These are phyloP conservation scores for Leptothorax acervorum DNA, from an alignment of 2,888 invertebrate species.

Conservation along the genomic window DNA sequence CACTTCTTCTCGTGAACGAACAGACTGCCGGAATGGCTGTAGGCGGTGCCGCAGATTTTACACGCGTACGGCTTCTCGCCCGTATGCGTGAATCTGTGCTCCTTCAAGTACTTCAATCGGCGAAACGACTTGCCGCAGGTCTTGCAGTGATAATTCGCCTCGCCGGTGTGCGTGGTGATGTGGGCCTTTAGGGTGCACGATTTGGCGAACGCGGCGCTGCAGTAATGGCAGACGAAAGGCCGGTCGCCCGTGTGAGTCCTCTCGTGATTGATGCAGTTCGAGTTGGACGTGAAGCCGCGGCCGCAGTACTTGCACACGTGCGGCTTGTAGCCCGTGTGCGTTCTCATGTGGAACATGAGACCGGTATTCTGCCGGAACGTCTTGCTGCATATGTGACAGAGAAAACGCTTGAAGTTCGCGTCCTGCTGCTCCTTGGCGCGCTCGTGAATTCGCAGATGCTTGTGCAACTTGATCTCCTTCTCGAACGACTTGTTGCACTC, in stretches of 20 bases:
- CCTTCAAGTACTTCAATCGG: slow-evolving; percentile 81
- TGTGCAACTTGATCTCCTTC: slow-evolving; percentile 78
- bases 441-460: slow-evolving; percentile 77
- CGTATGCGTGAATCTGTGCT: slow-evolving; percentile 82
- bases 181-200: slow-evolving; percentile 83
- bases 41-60: slow-evolving; percentile 82
- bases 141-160: slow-evolving; percentile 83
- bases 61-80: slow-evolving; percentile 83
- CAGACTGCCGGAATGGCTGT: slow-evolving; percentile 82
- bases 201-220: slow-evolving; percentile 82
- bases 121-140: slow-evolving; percentile 83
- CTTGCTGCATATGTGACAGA: slow-evolving; percentile 83
- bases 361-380: slow-evolving; percentile 82
- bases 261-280: slow-evolving; percentile 83
- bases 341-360: slow-evolving; percentile 83
- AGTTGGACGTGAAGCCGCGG: slow-evolving; percentile 82
- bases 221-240: slow-evolving; percentile 82
- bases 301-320: slow-evolving; percentile 82
- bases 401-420: slow-evolving; percentile 80
- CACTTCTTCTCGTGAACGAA: slow-evolving; percentile 83
- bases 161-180: slow-evolving; percentile 82
- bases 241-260: slow-evolving; percentile 82
- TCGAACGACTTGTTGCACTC: slow-evolving; percentile 79
- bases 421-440: slow-evolving; percentile 78
- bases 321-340: slow-evolving; percentile 82